Evolutionary conservation across 2,888 invertebrate species (phyloP), one percentile per base, ranked within the genome.

Genomic region (Folsomia candida): DNA sequence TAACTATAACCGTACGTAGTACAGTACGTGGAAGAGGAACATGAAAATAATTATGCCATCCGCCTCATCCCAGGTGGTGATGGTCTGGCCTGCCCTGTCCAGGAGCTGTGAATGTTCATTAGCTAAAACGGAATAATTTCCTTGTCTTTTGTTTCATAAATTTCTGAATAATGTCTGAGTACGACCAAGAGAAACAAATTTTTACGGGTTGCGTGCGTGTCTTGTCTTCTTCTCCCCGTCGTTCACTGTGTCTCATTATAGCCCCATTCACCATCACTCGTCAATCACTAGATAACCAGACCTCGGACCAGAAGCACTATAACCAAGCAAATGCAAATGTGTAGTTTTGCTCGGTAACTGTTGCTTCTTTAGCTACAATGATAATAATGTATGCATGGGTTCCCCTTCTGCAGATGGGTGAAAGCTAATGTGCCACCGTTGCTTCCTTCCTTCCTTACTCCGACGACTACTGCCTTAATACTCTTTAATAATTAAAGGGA

Each of bases 151-250:
- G 54, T 54, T 54, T 54, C 18, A 54, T 54, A 54, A 54, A 54
- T 54, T 54, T 54, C 54, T 54, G 54, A 54, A 54, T 54, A 54
- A 54, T 54, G 6, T 54, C 54, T 6, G 22, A 54, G 20, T 18
- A 4, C 4, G 54, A 54, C 11, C 11, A 20, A 54, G 60, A 11
- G 24, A 22, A 61, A 61, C 61, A 61, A 61, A 61, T 61, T 61
- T 61, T 61, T 61, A 26, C 28, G 20, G 61, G 61, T 28, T 61
- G 61, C 61, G 61, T 61, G 61, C 28, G 61, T 61, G 61, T 61
- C 61, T 61, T 61, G 61, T 61, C 61, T 61, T 61, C 28, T 26
- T 28, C 61, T 61, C 25, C 29, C 28, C 14, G 22, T 61, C 29
- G 11, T n/a, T n/a, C n/a, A n/a, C n/a, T n/a, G n/a, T n/a, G 20